These are phyloP conservation scores for Chelonus formosanus DNA, from an alignment of 2,888 invertebrate genomes.

Conservation along the genomic window DNA sequence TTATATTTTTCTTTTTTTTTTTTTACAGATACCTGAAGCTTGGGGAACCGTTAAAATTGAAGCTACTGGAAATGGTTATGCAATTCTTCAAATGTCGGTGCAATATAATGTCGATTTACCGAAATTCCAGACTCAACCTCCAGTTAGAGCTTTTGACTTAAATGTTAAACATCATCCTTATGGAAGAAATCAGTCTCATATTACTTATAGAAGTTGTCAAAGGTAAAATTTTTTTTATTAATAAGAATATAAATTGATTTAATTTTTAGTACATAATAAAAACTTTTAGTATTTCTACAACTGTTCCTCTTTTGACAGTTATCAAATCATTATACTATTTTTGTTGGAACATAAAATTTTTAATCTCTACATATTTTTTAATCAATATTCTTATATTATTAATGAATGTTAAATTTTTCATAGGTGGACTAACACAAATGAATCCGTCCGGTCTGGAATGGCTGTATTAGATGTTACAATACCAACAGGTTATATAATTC, in stretches of 20 bases:
- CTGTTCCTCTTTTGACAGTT: too few relatives aligned
- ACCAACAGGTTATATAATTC: slow-evolving; percentile 91
- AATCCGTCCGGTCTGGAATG: slow-evolving; percentile 87
- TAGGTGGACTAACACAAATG: slow-evolving; percentile 82
- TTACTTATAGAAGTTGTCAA: slow-evolving; percentile 86
- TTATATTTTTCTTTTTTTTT: slow-evolving; percentile 12
- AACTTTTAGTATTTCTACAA: too few relatives aligned
- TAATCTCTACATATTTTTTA: too few relatives aligned
- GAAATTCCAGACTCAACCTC: slow-evolving; percentile 86
- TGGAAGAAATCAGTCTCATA: slow-evolving; percentile 94
- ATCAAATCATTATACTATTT: too few relatives aligned
- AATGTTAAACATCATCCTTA: slow-evolving; percentile 78
- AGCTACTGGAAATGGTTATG: slow-evolving; percentile 93
- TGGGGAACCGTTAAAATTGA: slow-evolving; percentile 95
- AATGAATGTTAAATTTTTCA: slow-evolving; percentile 17
- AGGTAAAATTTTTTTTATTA: slow-evolving; percentile 68
- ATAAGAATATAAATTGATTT: too few relatives aligned
- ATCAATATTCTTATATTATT: too few relatives aligned
- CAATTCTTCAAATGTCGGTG: slow-evolving; percentile 91
- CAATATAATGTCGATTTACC: slow-evolving; percentile 90
- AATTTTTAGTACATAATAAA: too few relatives aligned
- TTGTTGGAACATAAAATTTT: too few relatives aligned
- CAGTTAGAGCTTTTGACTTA: slow-evolving; percentile 82
- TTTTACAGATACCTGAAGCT: slow-evolving; percentile 82
- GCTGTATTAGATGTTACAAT: slow-evolving; percentile 86